Conservation (phyloP, 2,797 vertebrate genomes). For the Ctenochaetus hawaiiensis region DNA sequence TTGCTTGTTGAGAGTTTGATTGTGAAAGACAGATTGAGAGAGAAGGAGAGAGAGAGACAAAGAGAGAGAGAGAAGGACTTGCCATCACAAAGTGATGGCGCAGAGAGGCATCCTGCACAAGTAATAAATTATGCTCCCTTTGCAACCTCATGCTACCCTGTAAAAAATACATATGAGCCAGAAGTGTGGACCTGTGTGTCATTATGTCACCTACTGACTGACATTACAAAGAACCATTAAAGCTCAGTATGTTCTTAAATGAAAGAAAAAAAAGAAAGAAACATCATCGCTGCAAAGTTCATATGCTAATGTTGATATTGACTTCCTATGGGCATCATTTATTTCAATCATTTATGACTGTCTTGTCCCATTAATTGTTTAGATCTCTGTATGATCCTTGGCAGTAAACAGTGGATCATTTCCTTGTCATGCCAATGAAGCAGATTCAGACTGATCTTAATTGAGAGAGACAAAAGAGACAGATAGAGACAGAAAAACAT, state of each 20-base stretch:
- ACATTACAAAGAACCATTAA: neutral
- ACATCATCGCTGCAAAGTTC: neutral
- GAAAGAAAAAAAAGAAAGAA: neutral
- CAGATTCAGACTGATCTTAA: constrained; percentile 63
- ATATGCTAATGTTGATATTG: constrained; percentile 39
- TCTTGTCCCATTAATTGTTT: constrained; percentile 45
- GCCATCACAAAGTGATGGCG: constrained; percentile 18
- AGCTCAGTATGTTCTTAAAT: neutral
- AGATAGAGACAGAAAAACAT: constrained; percentile 63
- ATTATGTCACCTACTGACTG: neutral
- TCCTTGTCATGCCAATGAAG: constrained; percentile 43
- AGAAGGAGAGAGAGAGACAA: constrained; percentile 18
- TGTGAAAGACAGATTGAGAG: constrained; percentile 19
- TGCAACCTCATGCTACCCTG: neutral
- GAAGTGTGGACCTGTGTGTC: neutral
- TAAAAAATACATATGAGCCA: neutral
- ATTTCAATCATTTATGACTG: constrained; percentile 50
- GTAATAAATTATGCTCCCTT: constrained; percentile 21
- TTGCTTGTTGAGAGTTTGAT: constrained; percentile 39
- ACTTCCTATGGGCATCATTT: constrained; percentile 53
- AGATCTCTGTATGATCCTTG: constrained; percentile 42
- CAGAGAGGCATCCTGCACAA: constrained; percentile 19
- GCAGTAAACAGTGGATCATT: constrained; percentile 33
- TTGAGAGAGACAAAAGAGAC: constrained; percentile 58
- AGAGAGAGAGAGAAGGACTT: constrained; percentile 6